A percentile compares a stretch with the other conserved stretches of the same genome.
Conservation (phyloP, 2,113 vertebrate genomes). For the Ginglymostoma cirratum region DNA sequence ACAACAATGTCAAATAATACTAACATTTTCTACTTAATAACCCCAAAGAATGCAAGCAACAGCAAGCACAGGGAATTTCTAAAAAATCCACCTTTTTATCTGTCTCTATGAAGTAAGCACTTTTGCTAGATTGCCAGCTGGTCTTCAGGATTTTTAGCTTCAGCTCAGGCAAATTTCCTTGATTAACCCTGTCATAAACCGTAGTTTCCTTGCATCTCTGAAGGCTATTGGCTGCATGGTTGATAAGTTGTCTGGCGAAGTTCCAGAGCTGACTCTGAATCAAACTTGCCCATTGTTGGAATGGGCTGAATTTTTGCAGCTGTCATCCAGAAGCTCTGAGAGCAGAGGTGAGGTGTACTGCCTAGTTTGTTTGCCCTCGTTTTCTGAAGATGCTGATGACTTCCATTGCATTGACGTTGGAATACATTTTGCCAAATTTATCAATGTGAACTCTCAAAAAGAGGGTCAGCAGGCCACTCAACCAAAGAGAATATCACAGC, state of each 20-base stretch:
- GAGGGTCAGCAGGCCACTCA: neutral
- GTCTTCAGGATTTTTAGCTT: neutral
- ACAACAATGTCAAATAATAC: conserved; percentile 37
- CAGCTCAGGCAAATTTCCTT: neutral
- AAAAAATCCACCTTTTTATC: neutral
- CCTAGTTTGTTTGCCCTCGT: neutral
- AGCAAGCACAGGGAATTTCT: neutral
- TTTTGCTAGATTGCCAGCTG: neutral
- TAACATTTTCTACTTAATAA: conserved; percentile 35
- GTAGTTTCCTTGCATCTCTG: neutral
- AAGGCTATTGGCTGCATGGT: neutral
- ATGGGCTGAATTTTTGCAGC: neutral
- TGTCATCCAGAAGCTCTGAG: neutral
- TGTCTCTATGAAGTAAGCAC: neutral
- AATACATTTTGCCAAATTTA: neutral
- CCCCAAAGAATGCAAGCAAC: conserved; percentile 35
- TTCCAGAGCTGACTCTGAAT: neutral
- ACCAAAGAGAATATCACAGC: neutral
- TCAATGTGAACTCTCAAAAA: neutral
- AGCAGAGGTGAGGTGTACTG: neutral
- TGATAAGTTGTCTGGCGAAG: neutral
- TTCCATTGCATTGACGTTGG: neutral
- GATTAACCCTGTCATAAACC: neutral
- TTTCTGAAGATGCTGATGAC: neutral
- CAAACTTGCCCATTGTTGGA: neutral